Evolutionary conservation across 2,797 vertebrate species (phyloP), one percentile per base, ranked within the genome.

Genomic region (Miichthys miiuy): DNA sequence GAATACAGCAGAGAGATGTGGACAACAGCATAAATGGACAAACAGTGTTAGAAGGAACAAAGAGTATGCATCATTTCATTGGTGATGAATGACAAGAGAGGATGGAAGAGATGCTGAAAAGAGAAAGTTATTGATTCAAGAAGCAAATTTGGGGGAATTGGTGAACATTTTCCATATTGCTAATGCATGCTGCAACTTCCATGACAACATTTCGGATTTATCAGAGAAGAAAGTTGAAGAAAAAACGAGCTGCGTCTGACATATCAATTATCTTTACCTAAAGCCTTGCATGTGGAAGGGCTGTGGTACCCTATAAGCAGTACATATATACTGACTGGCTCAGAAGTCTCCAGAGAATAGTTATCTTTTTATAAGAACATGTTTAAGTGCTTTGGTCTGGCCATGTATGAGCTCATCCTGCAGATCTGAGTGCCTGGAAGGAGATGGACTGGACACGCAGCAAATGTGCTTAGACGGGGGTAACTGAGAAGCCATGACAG

Each of bases 341-440:
- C 52, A 2, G 47, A 57, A 4, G 62, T 66, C 85, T 58, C 75
- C 6, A 20, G 70, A 74, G 82, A 67, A 80, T 48, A 75, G 62
- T 87, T 83, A 82, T 91, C 73, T 80, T 88, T 91, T 91, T 75
- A 87, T 89, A 84, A 78, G 82, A 81, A 79, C 83, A 89, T 87
- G 78, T 83, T 85, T 46, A 86, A 89, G 72, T 63, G 79, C 77
- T 91, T 83, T 81, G 81, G 79, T 77, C 74, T 81, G 87, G 62
- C 34, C 27, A 54, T 78, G 68, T 5, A 87, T 93, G 91, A 93
- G 87, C 86, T 94, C 87, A 89, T 86, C 87, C 76, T 71, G 71
- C 63, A 71, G 77, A 87, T 71, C 66, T 18, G 78, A 79, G 77
- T 10, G 65, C 27, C 21, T 55, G 72, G 67, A 50, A 82, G 63